Evolutionary conservation across 2,797 vertebrate species (phyloP).

Genomic region (Lacerta viridis): DNA sequence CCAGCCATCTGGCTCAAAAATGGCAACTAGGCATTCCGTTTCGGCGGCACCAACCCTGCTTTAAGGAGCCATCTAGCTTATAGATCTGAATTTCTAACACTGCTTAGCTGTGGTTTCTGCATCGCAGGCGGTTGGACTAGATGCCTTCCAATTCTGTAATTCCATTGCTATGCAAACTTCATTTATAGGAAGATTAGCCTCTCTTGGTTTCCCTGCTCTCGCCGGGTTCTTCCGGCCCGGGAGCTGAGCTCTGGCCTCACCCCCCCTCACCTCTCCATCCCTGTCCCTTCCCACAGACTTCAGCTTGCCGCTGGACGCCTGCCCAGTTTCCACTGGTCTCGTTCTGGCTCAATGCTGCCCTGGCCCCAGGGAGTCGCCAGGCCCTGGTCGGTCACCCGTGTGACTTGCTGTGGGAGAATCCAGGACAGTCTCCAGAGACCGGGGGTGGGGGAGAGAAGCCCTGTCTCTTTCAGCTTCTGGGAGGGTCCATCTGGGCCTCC

Average conservation of each 20-base stretch:
- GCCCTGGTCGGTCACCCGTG: no score
- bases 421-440: neutral
- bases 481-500: rapidly evolving
- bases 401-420: neutral
- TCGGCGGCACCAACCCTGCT: no score
- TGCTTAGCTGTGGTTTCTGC: no score
- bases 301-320: neutral
- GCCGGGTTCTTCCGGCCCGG: neutral
- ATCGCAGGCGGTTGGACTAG: no score
- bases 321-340: slow-evolving; percentile 25
- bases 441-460: rapidly evolving
- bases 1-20: no score
- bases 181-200: neutral
- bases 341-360: neutral
- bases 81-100: no score
- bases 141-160: no score
- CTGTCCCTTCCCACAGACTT: neutral
- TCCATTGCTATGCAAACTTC: no score
- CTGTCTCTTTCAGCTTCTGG: rapidly evolving
- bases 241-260: neutral
- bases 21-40: no score
- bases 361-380: neutral
- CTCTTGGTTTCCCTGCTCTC: neutral
- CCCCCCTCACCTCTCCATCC: neutral
- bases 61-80: no score